Evolutionary conservation across 1,140 invertebrate species (phyloP), one percentile per base, ranked within the genome.

Genomic region (Pantala flavescens): DNA sequence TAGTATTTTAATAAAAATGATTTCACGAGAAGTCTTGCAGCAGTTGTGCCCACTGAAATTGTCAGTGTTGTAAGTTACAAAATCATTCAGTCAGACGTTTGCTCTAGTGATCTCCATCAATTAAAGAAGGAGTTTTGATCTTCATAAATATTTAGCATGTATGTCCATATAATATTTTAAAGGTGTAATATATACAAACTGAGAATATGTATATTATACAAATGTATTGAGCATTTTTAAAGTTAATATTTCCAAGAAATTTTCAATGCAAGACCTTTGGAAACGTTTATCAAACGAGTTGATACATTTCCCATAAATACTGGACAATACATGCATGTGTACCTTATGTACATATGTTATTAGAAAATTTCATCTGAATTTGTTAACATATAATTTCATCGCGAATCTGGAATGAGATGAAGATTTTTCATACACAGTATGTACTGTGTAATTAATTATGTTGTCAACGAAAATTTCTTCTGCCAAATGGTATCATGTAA

Each of bases 291-390:
- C 49, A 63, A 21, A 63, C 49, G 49, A 63, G 14, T 3, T 63
- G 12, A 63, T 3, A 21, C n/a, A 7, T 63, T 19, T 7, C 43
- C 49, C 49, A 7, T 3, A 63, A 63, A 16, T 63, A 63, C 12
- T 63, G 49, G n/a, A 63, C n/a, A 63, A 63, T 63, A 63, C 49
- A 63, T 63, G 49, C 5, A 63, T 63, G n/a, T 63, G 49, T 63
- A 12, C 49, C 14, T 7, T 63, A 63, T 63, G 49, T 63, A 63
- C 49, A 63, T 19, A 19, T 1, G 1, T 63, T 19, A 63, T 63
- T 63, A 14, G 5, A 63, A 16, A 19, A 7, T 63, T 63, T 3
- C 49, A 7, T 63, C n/a, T 12, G 12, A 63, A 19, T 63, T 21
- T 63, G 16, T 7, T 63, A 7, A 63, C 12, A 19, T 36, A 36